phyloP scores from a whole-genome alignment of 2,113 vertebrate genomes.

The Peucedramus taeniatus region DNA sequence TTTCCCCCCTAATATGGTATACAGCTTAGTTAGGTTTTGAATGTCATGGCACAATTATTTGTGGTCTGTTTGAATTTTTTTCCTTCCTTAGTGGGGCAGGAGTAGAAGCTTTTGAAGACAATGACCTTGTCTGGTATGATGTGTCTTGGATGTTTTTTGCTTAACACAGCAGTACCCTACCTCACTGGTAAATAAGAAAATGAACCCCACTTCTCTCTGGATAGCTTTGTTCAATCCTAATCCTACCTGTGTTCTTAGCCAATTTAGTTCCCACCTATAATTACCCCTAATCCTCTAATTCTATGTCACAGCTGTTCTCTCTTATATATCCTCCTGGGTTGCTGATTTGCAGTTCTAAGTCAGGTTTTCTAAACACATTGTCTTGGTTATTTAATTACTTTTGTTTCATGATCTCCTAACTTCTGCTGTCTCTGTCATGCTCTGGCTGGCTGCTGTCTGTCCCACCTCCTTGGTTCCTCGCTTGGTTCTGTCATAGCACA shows the following conservation, averaged over 20 bases:
- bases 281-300: background rate
- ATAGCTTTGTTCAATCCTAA: background rate
- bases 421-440: background rate
- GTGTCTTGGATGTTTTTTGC: background rate
- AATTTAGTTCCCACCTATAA: background rate
- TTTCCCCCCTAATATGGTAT: background rate
- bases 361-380: background rate
- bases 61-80: background rate
- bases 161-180: rapidly evolving
- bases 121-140: background rate
- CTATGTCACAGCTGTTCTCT: background rate
- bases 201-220: background rate
- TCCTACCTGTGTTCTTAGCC: background rate
- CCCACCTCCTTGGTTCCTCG: background rate
- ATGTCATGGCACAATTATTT: background rate
- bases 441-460: background rate
- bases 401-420: background rate
- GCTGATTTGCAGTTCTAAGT: background rate
- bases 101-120: background rate
- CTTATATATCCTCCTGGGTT: background rate
- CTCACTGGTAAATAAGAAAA: background rate
- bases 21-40: background rate
- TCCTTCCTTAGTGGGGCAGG: background rate
- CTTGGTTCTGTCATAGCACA: background rate
- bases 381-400: background rate